Percentiles rank a stretch among this genome's conserved stretches.
phyloP scores from a whole-genome alignment of 2,113 vertebrate genomes.

The Sphaerodactylus townsendi region DNA sequence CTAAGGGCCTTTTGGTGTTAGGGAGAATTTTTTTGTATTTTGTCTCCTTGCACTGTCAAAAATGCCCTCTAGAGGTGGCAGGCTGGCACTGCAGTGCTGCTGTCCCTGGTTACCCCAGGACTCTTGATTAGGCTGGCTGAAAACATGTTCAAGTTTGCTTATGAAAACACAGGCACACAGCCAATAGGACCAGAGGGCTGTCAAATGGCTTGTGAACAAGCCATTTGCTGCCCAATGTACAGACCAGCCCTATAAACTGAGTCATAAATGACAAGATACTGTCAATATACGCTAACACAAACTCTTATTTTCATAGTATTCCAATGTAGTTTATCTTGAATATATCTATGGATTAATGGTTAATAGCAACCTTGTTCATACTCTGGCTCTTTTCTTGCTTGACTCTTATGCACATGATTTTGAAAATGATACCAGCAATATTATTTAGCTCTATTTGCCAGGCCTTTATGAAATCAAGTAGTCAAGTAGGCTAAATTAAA shows the following conservation, averaged over 20 bases:
- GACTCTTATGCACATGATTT: slow-evolving; percentile 16
- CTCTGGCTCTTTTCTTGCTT: background rate
- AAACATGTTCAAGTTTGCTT: background rate
- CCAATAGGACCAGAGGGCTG: background rate
- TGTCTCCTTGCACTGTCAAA: too few relatives aligned
- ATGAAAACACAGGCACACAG: background rate
- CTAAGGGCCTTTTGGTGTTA: too few relatives aligned
- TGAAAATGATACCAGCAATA: slow-evolving; percentile 22
- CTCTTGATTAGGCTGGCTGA: too few relatives aligned
- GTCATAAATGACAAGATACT: background rate
- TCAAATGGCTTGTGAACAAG: background rate
- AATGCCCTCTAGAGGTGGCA: too few relatives aligned
- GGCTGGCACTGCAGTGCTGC: too few relatives aligned
- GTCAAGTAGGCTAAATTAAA: slow-evolving; percentile 69
- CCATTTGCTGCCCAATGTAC: background rate
- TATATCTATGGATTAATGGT: slow-evolving; percentile 27
- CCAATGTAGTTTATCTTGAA: slow-evolving; percentile 20
- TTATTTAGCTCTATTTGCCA: slow-evolving; percentile 40
- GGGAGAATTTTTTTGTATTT: too few relatives aligned
- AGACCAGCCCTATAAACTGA: background rate
- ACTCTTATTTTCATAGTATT: background rate
- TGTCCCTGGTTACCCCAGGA: too few relatives aligned
- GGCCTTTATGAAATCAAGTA: slow-evolving; percentile 56
- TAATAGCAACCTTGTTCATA: slow-evolving; percentile 2
- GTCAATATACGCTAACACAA: background rate